Conservation (phyloP, 2,888 invertebrate species). For the Bellardia pandia region DNA sequence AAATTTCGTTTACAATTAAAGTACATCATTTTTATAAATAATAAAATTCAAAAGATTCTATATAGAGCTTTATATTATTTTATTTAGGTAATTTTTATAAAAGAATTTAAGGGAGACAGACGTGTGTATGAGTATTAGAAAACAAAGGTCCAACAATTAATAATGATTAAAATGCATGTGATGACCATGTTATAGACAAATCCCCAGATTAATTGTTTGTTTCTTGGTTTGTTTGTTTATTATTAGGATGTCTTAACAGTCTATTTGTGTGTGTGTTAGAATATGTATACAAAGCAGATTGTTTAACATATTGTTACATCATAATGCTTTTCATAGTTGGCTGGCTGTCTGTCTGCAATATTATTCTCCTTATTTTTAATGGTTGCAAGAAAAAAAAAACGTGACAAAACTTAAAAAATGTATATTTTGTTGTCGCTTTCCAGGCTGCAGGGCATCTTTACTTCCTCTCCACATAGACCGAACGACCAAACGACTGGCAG, state of each 20-base stretch:
- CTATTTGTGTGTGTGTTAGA: constrained; percentile 1
- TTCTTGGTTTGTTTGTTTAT: constrained; percentile 23
- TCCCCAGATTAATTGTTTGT: constrained; percentile 69
- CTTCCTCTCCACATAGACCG: constrained; percentile 40
- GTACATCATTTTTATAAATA: neutral
- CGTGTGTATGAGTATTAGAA: neutral
- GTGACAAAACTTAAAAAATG: constrained; percentile 69
- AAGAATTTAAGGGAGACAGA: neutral
- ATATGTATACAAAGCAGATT: constrained; percentile 30
- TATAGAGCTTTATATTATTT: neutral
- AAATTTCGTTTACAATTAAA: constrained; percentile 22
- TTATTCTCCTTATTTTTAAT: constrained; percentile 26
- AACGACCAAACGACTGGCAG: constrained; percentile 1
- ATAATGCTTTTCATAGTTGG: constrained; percentile 44
- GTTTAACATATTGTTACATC: constrained; percentile 60
- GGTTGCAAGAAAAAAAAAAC: constrained; percentile 56
- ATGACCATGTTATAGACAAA: constrained; percentile 48
- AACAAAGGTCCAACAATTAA: constrained; percentile 61
- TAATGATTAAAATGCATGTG: constrained; percentile 67
- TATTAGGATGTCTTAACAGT: constrained; percentile 4
- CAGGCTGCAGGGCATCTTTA: constrained; percentile 28
- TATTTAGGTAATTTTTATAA: neutral
- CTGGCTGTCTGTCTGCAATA: neutral
- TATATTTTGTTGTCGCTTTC: constrained; percentile 27
- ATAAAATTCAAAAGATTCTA: neutral